These are phyloP conservation scores for Meteorus colon DNA, from an alignment of 2,888 invertebrate species.

Conservation along the genomic window DNA sequence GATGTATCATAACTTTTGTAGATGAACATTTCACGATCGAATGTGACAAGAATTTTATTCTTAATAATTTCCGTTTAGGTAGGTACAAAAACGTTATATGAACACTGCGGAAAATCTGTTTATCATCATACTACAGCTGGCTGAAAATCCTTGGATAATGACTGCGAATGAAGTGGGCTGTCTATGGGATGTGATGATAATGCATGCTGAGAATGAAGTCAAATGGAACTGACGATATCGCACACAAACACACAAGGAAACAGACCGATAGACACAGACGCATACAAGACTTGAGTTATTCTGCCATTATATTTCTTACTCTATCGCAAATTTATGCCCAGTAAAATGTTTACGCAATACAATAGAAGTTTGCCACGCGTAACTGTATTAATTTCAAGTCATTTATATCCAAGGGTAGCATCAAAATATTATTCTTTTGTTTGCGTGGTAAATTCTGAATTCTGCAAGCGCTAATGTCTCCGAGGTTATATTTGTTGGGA, in stretches of 20 bases:
- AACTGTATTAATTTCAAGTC: not conserved
- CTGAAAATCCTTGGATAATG: conserved; percentile 40
- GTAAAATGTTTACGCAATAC: conserved; percentile 6
- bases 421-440: conserved; percentile 1
- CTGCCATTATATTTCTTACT: not conserved
- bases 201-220: not conserved
- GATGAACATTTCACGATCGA: conserved; percentile 5
- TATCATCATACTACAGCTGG: conserved; percentile 47
- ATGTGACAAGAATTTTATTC: conserved; percentile 17
- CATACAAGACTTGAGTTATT: too few species aligned
- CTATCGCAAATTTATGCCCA: not conserved
- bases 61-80: conserved; percentile 2
- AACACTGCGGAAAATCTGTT: conserved; percentile 45
- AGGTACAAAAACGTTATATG: conserved; percentile 19
- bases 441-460: not conserved
- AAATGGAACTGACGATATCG: conserved; percentile 10
- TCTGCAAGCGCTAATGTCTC: not conserved
- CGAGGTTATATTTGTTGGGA: not conserved
- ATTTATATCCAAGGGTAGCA: not conserved
- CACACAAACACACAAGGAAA: not conserved
- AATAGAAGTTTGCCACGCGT: not conserved
- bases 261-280: too few species aligned
- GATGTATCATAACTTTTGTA: conserved; percentile 12
- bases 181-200: conserved; percentile 5
- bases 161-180: not conserved